Evolutionary conservation across 2,113 vertebrate species (phyloP), one percentile per base, ranked within the genome.

Genomic region (Syrrhaptes paradoxus): DNA sequence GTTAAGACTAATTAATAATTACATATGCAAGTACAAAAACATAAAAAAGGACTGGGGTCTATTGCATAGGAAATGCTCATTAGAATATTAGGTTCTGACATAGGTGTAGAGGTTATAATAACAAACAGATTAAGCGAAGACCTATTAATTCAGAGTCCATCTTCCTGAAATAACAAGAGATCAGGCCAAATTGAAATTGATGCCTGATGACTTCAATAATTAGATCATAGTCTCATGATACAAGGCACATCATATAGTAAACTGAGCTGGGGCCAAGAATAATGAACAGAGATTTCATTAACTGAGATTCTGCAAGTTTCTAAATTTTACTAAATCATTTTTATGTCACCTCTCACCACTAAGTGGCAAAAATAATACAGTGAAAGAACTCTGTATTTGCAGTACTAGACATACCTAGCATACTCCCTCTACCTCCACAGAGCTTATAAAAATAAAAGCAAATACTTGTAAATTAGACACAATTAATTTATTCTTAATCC

Each of bases 251-350:
- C 87, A 52, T 86, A 83, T 13, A 70, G 25, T 63, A 88, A 94
- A 93, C 78, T 61, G 59, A 93, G 34, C 32, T 4, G 2, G 24
- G 43, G 79, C 82, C 95, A 96, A 96, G 38, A 93, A 85, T 86
- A 94, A 90, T 83, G 91, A 96, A 86, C 78, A 91, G 72, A 88
- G 63, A 88, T 63, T 78, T 94, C 87, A 95, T 94, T 95, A 96
- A 84, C 43, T 86, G 52, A 88, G 71, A 90, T 90, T 67, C 72
- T 96, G 38, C 79, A 90, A 73, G 82, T 74, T 89, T 83, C 87
- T 96, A 95, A 93, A 90, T 90, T 93, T 90, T 90, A 88, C 22
- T 94, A 89, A 90, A 94, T 94, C 88, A 88, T 93, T 93, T 96
- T 91, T 90, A 92, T 88, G 82, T 85, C n/a, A 8, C 17, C 55